Base-by-base conservation (phyloP, 2,113 vertebrate genomes). In the Myotis lucifugus region DNA sequence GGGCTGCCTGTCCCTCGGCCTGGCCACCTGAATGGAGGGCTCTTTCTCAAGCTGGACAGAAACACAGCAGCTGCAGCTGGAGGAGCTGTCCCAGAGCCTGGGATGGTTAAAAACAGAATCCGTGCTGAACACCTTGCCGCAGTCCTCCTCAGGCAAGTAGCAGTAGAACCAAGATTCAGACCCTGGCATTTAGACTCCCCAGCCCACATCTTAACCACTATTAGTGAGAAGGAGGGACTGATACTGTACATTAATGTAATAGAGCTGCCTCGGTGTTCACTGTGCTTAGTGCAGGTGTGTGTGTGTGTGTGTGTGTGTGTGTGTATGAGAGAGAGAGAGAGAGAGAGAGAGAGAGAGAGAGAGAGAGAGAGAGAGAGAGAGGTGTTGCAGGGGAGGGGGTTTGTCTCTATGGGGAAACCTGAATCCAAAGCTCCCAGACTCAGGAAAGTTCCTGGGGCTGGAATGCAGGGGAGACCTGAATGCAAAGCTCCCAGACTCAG, bases 391-490 rank as follows among this genome's bases (percentile, higher is more conserved):
- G n/a, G 70, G 3, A n/a, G 2, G 34, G 7, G 1, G 42, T 78
- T 76, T 50, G 72, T 84, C 46, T 95, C 50, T 40, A 0, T 34
- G 9, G 76, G 69, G 77, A 92, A 85, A 32, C 19, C 85, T 73
- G 61, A 73, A 91, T 76, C 52, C 76, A 50, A 81, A 88, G 70
- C 17, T 50, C 52, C 66, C 13, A 18, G 34, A 42, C 32, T 46
- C 83, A 67, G 18, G 54, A 73, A 87, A 82, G 67, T 69, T 61
- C 29, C n/a, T 52, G 14, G 64, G 56, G n/a, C n/a, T n/a, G n/a
- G n/a, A n/a, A n/a, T n/a, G n/a, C n/a, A n/a, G 9, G 76, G 69
- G 77, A 92, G 82, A 32, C 19, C 85, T 73, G 61, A 74, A 91
- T 76, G 61, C 76, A 50, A 81, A 88, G 70, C 17, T 50, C 52